Evolutionary conservation across 2,797 vertebrate genomes (phyloP).

Genomic region (Bradypodion pumilum): DNA sequence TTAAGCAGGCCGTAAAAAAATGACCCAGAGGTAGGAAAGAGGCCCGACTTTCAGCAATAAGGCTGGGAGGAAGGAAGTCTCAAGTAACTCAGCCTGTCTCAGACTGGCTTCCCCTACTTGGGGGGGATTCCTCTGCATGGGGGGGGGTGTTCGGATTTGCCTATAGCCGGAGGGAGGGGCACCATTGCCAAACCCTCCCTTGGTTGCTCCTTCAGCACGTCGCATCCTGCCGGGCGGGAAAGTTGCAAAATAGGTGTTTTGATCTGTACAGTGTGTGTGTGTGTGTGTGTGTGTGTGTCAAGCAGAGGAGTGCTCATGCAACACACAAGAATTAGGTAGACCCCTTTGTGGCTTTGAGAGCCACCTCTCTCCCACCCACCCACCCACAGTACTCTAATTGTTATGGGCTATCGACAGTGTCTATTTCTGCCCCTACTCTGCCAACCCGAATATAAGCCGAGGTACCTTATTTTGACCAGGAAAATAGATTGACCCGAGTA

Average conservation of each 20-base stretch:
- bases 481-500: no score
- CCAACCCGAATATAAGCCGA: no score
- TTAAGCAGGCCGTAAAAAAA: background rate
- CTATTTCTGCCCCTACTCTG: no score
- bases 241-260: no score
- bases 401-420: no score
- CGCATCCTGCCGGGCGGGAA: background rate
- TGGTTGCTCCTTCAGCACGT: conserved; percentile 61
- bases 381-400: no score
- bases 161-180: conserved; percentile 63
- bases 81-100: conserved; percentile 45
- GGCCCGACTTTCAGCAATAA: conserved; percentile 46
- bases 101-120: no score
- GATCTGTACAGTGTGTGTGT: background rate
- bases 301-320: conserved; percentile 43
- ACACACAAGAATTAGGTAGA: no score
- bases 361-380: no score
- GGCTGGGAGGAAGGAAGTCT: conserved; percentile 52
- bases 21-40: conserved; percentile 23
- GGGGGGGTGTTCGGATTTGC: conserved; percentile 65
- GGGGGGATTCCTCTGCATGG: conserved; percentile 7
- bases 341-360: no score
- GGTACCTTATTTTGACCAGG: no score
- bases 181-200: conserved; percentile 44
- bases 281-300: conserved; percentile 20